These are phyloP conservation scores for Pinna nobilis DNA, from an alignment of 1,140 invertebrate genomes.

Conservation along the genomic window DNA sequence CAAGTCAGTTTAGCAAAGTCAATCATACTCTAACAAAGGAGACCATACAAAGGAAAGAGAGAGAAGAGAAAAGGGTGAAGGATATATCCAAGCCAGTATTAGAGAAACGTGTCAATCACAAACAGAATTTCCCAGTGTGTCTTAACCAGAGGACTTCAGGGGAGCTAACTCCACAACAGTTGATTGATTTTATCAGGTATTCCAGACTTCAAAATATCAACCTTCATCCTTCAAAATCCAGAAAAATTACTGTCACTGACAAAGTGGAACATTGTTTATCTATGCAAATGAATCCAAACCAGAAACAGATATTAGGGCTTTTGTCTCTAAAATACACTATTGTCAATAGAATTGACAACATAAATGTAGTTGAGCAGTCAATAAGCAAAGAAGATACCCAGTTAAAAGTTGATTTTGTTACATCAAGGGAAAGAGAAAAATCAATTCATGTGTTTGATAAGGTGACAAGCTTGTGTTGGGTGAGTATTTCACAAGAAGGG, in stretches of 20 bases:
- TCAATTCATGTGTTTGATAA: background rate
- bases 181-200: background rate
- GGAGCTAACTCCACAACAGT: background rate
- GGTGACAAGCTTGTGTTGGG: too few species aligned
- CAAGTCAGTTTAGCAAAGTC: constrained; percentile 37
- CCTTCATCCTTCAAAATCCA: background rate
- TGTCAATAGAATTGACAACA: constrained; percentile 2
- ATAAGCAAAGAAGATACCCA: background rate
- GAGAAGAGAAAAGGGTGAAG: constrained; percentile 51
- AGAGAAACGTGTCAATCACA: background rate
- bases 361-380: background rate
- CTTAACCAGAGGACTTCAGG: background rate
- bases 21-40: constrained; percentile 51
- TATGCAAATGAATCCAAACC: background rate
- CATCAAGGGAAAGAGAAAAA: background rate
- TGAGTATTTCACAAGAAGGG: too few species aligned
- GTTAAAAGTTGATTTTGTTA: constrained; percentile 12
- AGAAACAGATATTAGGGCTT: background rate
- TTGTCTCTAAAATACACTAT: constrained; percentile 3
- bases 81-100: constrained; percentile 21
- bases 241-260: background rate
- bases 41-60: constrained; percentile 44
- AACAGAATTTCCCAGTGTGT: constrained; percentile 7
- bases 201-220: background rate
- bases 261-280: background rate